phyloP scores from a whole-genome alignment of 2,888 invertebrate species.

The Melipona bicolor region DNA sequence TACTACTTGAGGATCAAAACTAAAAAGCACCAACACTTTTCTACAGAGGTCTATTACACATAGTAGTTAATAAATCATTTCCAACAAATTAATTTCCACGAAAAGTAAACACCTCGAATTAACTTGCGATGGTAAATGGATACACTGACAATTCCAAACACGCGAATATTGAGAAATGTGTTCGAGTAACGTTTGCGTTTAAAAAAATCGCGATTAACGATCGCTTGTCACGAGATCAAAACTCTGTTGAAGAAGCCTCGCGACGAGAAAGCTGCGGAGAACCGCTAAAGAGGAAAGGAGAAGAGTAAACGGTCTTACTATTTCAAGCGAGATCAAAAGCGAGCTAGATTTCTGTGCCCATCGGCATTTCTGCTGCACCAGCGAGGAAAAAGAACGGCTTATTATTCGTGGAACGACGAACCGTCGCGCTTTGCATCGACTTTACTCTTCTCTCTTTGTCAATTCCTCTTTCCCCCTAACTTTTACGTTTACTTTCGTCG shows the following conservation, averaged over 20 bases:
- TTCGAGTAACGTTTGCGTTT: constrained; percentile 12
- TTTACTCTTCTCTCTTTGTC: constrained; percentile 33
- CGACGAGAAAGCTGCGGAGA: constrained; percentile 15
- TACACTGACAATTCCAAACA: not conserved
- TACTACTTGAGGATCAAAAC: no score
- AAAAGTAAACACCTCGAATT: not conserved
- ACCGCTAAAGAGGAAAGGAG: not conserved
- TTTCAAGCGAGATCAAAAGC: constrained; percentile 75
- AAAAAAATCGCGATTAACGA: constrained; percentile 13
- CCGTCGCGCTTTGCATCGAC: constrained; percentile 30
- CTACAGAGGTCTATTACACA: no score
- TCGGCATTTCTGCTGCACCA: constrained; percentile 59
- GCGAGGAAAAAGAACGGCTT: constrained; percentile 49
- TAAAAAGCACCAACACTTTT: no score
- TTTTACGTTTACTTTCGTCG: not conserved
- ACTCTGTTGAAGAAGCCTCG: not conserved
- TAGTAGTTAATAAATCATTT: not conserved
- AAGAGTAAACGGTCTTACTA: constrained; percentile 61
- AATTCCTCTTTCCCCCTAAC: not conserved
- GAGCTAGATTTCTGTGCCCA: constrained; percentile 63
- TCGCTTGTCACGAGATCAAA: constrained; percentile 18
- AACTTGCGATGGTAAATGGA: no score
- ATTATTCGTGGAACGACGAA: constrained; percentile 64
- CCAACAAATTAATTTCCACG: not conserved
- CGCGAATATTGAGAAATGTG: not conserved